Base-by-base conservation (phyloP, 2,797 vertebrate genomes). In the Sparidentex hasta region DNA sequence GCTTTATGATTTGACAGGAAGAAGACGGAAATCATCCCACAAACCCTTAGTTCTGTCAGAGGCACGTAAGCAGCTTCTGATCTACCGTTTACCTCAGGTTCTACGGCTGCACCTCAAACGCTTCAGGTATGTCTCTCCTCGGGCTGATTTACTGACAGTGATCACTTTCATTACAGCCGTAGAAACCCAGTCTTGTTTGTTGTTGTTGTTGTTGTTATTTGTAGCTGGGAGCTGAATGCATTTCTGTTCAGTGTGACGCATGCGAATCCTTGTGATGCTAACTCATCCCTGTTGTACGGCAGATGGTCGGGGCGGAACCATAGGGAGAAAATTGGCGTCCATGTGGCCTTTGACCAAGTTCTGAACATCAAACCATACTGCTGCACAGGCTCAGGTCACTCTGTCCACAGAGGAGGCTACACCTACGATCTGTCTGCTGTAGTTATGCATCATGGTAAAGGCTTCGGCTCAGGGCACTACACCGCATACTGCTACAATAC, bases 61-160 rank as follows among this genome's bases (percentile, higher is more conserved):
- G 95, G 98, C 98, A 69, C 95, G 97, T 84, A 99, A 99, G 95
- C 98, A 99, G 96, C 96, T 99, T 95, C 97, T 99, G 96, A 98
- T 99, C 94, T 99, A 98, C 96, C 97, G 98, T 93, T 97, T 99
- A 98, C 98, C 98, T 99, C 98, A 99, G 97, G 98, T 99, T 96
- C 96, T 99, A 94, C 96, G 98, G 92, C 97, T 99, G 93, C 98
- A 99, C 96, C 98, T 99, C 94, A 99, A 99, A 94, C 96, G 98
- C 90, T 99, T 99, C 96, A 98, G 98, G 98, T 96, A 93, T 94
- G 96, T 90, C 62, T 65, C 18, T 50, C 18, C 13, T 8, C 64
- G 8, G 14, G 1, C 18, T 58, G 3, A 4, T 17, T 47, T 38
- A 25, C 5, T 25, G 5, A 38, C 33, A 38, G 7, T 38, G 33